phyloP scores from a whole-genome alignment of 2,888 invertebrate species.

The Tiphia femorata region DNA sequence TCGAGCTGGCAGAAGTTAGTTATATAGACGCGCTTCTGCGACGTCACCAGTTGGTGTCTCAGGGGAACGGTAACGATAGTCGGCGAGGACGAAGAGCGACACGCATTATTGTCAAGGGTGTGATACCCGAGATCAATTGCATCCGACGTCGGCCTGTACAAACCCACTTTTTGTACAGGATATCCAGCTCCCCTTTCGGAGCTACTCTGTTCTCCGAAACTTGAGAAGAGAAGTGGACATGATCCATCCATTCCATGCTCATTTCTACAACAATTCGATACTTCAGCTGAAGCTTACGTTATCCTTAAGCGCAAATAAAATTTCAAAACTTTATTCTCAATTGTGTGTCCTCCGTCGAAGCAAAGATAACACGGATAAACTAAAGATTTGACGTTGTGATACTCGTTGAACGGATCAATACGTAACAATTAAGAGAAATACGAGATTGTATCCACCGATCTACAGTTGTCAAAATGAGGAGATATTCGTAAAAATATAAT shows the following conservation, averaged over 20 bases:
- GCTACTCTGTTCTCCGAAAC: constrained; percentile 54
- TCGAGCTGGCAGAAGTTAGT: constrained; percentile 51
- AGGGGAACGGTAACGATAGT: constrained; percentile 39
- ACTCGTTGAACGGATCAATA: no score
- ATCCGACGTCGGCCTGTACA: constrained; percentile 57
- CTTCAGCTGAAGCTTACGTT: no score
- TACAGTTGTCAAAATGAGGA: no score
- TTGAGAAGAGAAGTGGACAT: constrained; percentile 57
- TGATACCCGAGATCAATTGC: constrained; percentile 63
- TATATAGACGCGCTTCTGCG: constrained; percentile 35
- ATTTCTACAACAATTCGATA: constrained; percentile 51
- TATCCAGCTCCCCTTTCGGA: constrained; percentile 50
- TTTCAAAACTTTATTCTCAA: background rate
- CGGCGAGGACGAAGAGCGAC: constrained; percentile 53
- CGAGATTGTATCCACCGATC: no score
- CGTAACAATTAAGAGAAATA: no score
- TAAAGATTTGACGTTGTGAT: no score
- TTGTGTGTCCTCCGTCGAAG: constrained; percentile 7
- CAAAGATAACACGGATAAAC: background rate
- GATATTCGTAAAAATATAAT: background rate
- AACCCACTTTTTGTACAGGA: constrained; percentile 50
- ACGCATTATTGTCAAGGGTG: constrained; percentile 62
- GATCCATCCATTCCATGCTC: constrained; percentile 66
- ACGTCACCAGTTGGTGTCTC: constrained; percentile 32
- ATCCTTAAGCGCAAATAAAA: no score